Evolutionary conservation across 53 echinoderm and acorn worm genomes (phyloP).

Genomic region (Paracentrotus lividus): DNA sequence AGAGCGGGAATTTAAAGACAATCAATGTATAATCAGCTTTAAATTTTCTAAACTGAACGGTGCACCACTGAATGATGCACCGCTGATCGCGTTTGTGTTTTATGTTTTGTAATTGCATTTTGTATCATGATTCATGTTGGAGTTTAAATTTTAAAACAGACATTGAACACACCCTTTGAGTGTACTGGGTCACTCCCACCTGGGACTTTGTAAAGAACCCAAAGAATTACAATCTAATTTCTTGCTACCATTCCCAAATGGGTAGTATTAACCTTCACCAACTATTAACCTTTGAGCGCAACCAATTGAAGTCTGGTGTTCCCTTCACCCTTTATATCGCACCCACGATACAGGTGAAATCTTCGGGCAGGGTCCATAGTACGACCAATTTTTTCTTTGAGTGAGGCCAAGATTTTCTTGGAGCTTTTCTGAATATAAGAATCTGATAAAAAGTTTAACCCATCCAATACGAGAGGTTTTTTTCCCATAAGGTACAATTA

Average conservation of each 20-base stretch:
- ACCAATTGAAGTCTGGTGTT: conserved; percentile 28
- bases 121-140: too few relatives aligned
- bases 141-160: too few relatives aligned
- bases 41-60: too few relatives aligned
- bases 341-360: background rate
- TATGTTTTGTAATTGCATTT: too few relatives aligned
- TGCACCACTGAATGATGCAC: too few relatives aligned
- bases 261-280: conserved; percentile 37
- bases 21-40: too few relatives aligned
- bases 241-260: conserved; percentile 48
- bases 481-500: too few relatives aligned
- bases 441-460: background rate
- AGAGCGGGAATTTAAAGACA: too few relatives aligned
- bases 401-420: background rate
- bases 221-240: conserved; percentile 12
- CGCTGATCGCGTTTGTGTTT: too few relatives aligned
- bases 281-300: conserved; percentile 29
- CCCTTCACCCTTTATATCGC: conserved; percentile 17
- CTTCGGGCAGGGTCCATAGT: background rate
- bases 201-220: background rate
- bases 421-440: background rate
- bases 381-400: background rate
- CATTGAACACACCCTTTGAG: too few relatives aligned
- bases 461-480: too few relatives aligned
- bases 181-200: conserved; percentile 46